Evolutionary conservation across 2,888 invertebrate species (phyloP), one percentile per base, ranked within the genome.

Genomic region (Chironomus tentans): DNA sequence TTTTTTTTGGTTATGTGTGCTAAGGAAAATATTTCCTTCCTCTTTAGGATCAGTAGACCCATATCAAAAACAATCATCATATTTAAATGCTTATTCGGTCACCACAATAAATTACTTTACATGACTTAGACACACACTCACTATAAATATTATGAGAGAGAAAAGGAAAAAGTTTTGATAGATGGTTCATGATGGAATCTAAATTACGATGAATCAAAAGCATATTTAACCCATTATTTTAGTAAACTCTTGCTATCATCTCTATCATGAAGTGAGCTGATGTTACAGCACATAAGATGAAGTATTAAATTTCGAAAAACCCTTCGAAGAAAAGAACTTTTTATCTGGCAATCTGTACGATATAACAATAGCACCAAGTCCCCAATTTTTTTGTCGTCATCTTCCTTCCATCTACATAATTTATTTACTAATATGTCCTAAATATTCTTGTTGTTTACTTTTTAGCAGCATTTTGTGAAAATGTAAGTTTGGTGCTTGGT

Each of bases 51-150:
- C 38, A 13, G 10, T 38, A 38, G 71, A 75, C 74, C 74, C 74
- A 28, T 75, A 68, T 75, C 74, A 75, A 75, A 68, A 75, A 75
- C 74, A 75, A 75, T 75, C 74, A 73, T 73, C 73, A 68, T 68
- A 75, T 68, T 68, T 48, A 46, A 48, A 62, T 62, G 74, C 47
- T 68, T 22, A 13, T 22, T 65, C 62, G 74, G 65, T 48, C 74
- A 75, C 74, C 72, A 38, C 74, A 75, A 75, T 75, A 75, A 75
- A 75, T 75, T 75, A 71, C 48, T 15, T 56, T 56, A 38, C 38
- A 56, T 56, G 56, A 56, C 56, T 56, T 18, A 70, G 48, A 50
- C 70, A 22, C 70, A 70, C n/a, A 46, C 21, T 47, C 18, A 7
- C 24, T 68, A 15, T 28, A 15, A 68, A 28, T 68, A 28, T 56